Percentiles rank a stretch among this genome's conserved stretches.
Evolutionary conservation across 2,797 vertebrate species (phyloP).

Genomic region (Sebastes melanostomus): DNA sequence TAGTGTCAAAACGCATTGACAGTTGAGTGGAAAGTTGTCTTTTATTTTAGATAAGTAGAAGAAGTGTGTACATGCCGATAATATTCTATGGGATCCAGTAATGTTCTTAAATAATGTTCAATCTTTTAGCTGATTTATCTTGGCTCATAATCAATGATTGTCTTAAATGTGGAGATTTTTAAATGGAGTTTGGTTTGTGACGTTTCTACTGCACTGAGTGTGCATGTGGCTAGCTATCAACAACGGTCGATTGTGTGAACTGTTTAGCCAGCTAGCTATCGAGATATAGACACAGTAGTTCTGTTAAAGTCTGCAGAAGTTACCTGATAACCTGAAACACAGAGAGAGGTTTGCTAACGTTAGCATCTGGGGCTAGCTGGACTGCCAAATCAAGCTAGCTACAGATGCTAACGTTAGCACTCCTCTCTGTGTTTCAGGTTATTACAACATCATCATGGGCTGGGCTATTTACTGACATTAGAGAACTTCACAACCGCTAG

Average conservation of each 20-base stretch:
- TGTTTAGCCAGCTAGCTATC: neutral
- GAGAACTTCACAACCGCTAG: no score
- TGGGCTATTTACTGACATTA: no score
- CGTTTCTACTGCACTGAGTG: no score
- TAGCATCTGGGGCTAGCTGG: slow-evolving; percentile 1
- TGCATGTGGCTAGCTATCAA: neutral
- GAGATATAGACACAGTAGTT: neutral
- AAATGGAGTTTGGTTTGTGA: neutral
- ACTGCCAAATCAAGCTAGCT: no score
- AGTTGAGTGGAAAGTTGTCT: neutral
- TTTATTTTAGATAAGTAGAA: neutral
- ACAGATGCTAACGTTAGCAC: no score
- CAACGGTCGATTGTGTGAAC: no score
- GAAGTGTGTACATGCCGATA: neutral
- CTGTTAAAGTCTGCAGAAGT: neutral
- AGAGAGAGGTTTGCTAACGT: neutral
- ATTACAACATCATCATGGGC: no score
- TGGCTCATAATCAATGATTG: neutral
- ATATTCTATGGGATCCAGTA: neutral
- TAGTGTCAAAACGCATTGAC: neutral
- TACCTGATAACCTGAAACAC: neutral
- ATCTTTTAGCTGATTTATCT: neutral
- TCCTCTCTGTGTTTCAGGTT: neutral
- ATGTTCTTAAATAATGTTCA: neutral
- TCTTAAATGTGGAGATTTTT: neutral